Evolutionary conservation across 92 coral and sea anemone species (phyloP).

Genomic region (Diadumene lineata): DNA sequence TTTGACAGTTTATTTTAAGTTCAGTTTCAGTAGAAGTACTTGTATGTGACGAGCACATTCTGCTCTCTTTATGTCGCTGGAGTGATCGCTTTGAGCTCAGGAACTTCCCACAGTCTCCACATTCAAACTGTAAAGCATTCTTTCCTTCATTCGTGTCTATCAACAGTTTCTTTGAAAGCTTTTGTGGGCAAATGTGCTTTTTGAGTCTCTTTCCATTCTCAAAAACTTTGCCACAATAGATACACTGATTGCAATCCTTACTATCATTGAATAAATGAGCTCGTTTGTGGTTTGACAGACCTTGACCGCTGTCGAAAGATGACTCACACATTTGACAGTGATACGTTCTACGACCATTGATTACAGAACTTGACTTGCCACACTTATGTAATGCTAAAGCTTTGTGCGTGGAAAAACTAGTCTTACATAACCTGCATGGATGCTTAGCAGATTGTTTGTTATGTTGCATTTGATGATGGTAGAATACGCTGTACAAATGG

Average conservation of each 20-base stretch:
- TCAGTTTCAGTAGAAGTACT: too few relatives aligned
- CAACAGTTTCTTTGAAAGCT: neutral
- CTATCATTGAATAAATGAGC: neutral
- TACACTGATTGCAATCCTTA: neutral
- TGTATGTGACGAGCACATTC: too few relatives aligned
- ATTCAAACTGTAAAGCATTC: constrained; percentile 1
- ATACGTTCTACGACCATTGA: neutral
- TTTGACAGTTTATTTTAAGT: neutral
- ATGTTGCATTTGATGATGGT: constrained; percentile 11
- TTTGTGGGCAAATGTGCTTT: neutral
- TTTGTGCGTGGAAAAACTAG: neutral
- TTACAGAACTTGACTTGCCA: neutral
- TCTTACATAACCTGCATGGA: neutral
- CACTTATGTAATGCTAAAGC: neutral
- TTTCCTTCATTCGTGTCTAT: neutral
- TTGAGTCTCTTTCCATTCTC: neutral
- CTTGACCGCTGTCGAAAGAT: neutral
- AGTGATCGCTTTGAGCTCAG: neutral
- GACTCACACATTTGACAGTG: neutral
- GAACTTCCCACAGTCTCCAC: constrained; percentile 11
- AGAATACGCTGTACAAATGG: constrained; percentile 15
- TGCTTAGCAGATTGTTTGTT: neutral
- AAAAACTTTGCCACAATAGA: constrained; percentile 2
- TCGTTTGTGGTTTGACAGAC: constrained; percentile 2
- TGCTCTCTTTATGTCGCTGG: neutral